phyloP scores from a whole-genome alignment of 1,140 invertebrate species.

The Brachionus koreanus region DNA sequence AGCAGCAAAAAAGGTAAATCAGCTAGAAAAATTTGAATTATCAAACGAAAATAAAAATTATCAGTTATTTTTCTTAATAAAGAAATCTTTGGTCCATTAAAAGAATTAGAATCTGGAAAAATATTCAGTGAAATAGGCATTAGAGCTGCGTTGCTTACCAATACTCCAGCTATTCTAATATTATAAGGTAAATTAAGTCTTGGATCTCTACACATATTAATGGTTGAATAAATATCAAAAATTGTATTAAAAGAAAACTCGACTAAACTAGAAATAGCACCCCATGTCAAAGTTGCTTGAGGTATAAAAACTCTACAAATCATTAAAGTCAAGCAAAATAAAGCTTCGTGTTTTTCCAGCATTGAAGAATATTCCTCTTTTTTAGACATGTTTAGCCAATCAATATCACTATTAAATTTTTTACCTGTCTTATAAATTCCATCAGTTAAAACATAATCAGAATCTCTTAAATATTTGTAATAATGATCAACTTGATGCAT shows the following conservation, averaged over 20 bases:
- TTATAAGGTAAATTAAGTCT: neutral
- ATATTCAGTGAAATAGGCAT: neutral
- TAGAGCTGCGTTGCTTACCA: slow-evolving; percentile 12
- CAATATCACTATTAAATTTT: neutral
- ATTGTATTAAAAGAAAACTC: slow-evolving; percentile 37
- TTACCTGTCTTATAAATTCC: neutral
- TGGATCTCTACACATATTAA: slow-evolving; percentile 15
- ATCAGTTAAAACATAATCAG: neutral
- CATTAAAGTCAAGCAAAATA: neutral
- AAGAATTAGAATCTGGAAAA: neutral
- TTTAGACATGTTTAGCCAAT: neutral
- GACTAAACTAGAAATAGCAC: slow-evolving; percentile 5
- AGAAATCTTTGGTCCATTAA: neutral
- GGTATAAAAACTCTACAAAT: slow-evolving; percentile 8
- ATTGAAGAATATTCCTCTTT: slow-evolving; percentile 5
- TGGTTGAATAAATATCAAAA: slow-evolving; percentile 14
- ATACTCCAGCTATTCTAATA: neutral
- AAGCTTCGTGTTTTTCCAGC: slow-evolving; percentile 14
- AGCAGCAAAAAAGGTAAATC: slow-evolving; percentile 11
- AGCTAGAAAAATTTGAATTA: slow-evolving; percentile 23
- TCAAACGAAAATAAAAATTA: slow-evolving; percentile 31
- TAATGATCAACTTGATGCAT: slow-evolving; percentile 13
- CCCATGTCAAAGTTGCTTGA: slow-evolving; percentile 20
- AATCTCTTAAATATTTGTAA: slow-evolving; percentile 5
- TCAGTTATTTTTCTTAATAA: slow-evolving; percentile 5